Percentiles rank a stretch among this genome's conserved stretches.
Evolutionary conservation across 1,140 invertebrate genomes (phyloP).

Genomic region (Piezodorus guildinii): DNA sequence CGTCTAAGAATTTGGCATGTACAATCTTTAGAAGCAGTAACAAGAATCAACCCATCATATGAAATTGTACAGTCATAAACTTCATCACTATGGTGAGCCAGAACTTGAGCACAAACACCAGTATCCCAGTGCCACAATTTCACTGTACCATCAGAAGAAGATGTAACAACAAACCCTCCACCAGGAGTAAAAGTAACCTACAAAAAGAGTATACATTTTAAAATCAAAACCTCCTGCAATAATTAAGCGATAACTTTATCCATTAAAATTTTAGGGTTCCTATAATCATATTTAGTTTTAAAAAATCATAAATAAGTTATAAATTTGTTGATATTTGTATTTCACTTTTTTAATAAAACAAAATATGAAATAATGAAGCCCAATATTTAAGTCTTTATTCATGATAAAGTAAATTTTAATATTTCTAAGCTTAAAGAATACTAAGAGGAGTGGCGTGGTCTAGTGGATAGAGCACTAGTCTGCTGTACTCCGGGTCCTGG

Average conservation of each 20-base stretch:
- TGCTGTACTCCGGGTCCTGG: too few species aligned
- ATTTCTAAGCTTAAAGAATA: too few species aligned
- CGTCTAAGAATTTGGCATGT: conserved; percentile 52
- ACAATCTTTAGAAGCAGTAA: conserved; percentile 65
- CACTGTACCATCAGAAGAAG: conserved; percentile 59
- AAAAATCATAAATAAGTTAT: too few species aligned
- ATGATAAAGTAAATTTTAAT: not conserved
- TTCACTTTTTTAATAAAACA: not conserved
- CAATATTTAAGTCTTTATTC: not conserved
- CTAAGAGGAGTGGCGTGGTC: too few species aligned
- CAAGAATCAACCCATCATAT: conserved; percentile 60
- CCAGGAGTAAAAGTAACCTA: conserved; percentile 68
- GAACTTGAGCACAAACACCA: conserved; percentile 53
- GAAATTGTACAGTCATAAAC: conserved; percentile 70
- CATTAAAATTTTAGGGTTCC: too few species aligned
- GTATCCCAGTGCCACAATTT: conserved; percentile 59
- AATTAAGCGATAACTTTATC: too few species aligned
- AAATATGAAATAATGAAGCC: not conserved
- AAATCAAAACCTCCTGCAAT: not conserved
- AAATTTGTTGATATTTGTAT: not conserved
- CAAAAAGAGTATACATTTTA: not conserved
- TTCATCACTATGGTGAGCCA: conserved; percentile 61
- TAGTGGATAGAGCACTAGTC: too few species aligned
- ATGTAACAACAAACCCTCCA: conserved; percentile 55
- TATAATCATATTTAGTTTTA: too few species aligned